phyloP scores from a whole-genome alignment of 2,113 vertebrate species.

The Pteruthius melanotis region DNA sequence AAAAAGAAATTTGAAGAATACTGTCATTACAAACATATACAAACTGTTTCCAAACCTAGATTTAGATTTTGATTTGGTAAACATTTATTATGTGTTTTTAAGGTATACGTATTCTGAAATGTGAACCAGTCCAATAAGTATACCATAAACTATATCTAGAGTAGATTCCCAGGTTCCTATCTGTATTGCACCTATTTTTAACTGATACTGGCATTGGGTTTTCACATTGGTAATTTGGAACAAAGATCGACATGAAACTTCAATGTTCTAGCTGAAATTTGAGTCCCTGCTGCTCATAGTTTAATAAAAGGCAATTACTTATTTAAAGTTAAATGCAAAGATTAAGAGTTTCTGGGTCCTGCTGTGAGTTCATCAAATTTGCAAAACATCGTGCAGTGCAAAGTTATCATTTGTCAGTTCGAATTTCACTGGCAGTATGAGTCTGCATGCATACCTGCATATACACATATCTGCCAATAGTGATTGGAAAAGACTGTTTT shows the following conservation, averaged over 20 bases:
- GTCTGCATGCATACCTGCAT: no score
- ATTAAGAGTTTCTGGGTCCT: neutral
- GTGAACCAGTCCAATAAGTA: neutral
- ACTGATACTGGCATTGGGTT: neutral
- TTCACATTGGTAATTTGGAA: neutral
- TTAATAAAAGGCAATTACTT: neutral
- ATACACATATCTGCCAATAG: fast-evolving
- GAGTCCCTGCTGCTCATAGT: neutral
- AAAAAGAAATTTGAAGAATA: neutral
- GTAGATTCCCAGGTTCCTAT: neutral
- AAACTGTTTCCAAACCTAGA: neutral
- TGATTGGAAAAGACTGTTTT: neutral
- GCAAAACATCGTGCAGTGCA: neutral
- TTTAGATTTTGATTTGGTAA: neutral
- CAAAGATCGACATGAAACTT: neutral
- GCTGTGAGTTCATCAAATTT: neutral
- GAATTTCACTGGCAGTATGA: neutral
- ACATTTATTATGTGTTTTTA: neutral
- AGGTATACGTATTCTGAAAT: neutral
- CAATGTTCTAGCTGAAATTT: neutral
- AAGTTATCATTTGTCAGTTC: neutral
- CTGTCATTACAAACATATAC: neutral
- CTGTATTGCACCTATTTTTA: neutral
- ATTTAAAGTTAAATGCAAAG: neutral
- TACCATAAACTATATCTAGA: neutral